Base-by-base conservation (phyloP, 2,797 vertebrate species). In the Tiaroga cobitis region DNA sequence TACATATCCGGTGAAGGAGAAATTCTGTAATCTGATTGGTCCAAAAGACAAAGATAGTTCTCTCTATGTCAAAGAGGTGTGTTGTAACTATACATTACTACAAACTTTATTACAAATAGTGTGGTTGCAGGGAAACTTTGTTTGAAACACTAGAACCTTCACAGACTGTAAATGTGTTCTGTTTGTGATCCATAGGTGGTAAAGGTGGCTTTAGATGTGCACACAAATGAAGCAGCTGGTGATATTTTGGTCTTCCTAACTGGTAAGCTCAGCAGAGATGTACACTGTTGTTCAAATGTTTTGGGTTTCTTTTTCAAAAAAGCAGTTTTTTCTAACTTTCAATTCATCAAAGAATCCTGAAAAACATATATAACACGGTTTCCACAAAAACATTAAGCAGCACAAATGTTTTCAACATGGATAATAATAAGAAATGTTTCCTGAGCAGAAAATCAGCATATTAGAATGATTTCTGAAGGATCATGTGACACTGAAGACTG, bases 221-320 rank as follows among this genome's bases (percentile, higher is more conserved):
- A 99, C 89, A 95, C 96, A 80, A 96, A 95, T 91, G 97, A 99
- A 90, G 90, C 92, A 87, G 94, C 96, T 65, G 98, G 98, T 0
- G 98, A 99, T 87, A 98, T 99, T 92, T 94, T 99, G 82, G 97
- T 99, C 83, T 99, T 99, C 93, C 92, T 99, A 83, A 99, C 98
- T 87, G 98, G 98, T 96, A 85, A 87, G 93, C 32, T 19, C 81
- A 86, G 37, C 72, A 73, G 24, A 72, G 24, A 24, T 29, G 39
- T 67, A 79, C 63, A 5, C 3, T 10, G 3, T 8, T 26, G 13
- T 26, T 43, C 1, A 9, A 26, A 18, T 29, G 3, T 8, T 46
- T 70, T 5, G 67, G 19, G 34, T 70, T 59, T 59, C 8, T 26
- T n/a, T 26, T 43, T 72, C 7, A 26, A 41, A 41, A 39, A 70